These are phyloP conservation scores for Ophiothrix spiculata DNA, from an alignment of 35 echinoderm and acorn worm species.

Conservation along the genomic window DNA sequence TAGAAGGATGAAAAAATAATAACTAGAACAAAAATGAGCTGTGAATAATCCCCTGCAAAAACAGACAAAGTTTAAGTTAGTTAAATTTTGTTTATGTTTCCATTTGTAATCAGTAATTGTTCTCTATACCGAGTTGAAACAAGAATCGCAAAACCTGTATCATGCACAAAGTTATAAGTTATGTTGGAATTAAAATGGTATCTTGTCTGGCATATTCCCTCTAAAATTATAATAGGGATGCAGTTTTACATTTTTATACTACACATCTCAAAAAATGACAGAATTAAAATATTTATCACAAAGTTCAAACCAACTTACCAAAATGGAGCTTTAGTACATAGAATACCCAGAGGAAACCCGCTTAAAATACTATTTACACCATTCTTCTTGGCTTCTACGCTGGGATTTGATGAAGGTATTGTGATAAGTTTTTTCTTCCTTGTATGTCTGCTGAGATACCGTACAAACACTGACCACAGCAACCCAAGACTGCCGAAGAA, in stretches of 20 bases:
- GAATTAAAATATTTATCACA: too few relatives aligned
- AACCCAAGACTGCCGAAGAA: slow-evolving; percentile 69
- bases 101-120: background rate
- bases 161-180: background rate
- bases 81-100: background rate
- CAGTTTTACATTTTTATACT: too few relatives aligned
- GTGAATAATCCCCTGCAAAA: slow-evolving; percentile 48
- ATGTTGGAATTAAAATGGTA: too few relatives aligned
- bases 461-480: slow-evolving; percentile 37
- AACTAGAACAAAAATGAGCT: slow-evolving; percentile 56
- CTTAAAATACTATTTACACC: background rate
- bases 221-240: too few relatives aligned
- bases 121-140: background rate
- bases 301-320: slow-evolving; percentile 43
- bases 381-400: slow-evolving; percentile 21
- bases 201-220: background rate
- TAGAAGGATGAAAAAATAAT: slow-evolving; percentile 45
- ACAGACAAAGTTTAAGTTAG: background rate
- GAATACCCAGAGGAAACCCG: slow-evolving; percentile 25
- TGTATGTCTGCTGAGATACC: slow-evolving; percentile 40
- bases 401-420: background rate
- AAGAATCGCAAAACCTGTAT: background rate
- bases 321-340: slow-evolving; percentile 59
- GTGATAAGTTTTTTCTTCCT: slow-evolving; percentile 38
- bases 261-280: too few relatives aligned